Base-by-base conservation (phyloP, 2,888 invertebrate species). In the Choreutis nemorana region DNA sequence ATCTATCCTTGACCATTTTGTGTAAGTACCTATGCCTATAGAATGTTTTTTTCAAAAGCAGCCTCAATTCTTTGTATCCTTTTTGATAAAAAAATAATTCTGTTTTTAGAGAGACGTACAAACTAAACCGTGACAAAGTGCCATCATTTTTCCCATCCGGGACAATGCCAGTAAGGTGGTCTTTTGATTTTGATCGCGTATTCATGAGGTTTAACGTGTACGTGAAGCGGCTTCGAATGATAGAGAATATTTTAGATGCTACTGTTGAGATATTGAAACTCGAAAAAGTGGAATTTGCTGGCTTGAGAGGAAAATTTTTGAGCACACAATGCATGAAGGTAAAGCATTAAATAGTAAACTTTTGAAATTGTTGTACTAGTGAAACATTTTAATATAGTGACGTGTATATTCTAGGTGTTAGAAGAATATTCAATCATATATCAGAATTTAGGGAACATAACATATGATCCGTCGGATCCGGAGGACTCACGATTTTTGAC, bases 211-310 rank as follows among this genome's bases (percentile, higher is more conserved):
- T 87, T 31, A 81, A 85, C 32, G 55, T 78, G 1, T 91, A 87
- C 51, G 67, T 84, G 31, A 71, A 83, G 9, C 77, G 91, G 6
- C 63, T 92, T 1, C 64, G 71, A 28, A 79, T 87, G 48, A 81
- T 92, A 3, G 77, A 88, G 65, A 71, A 77, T 2, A 81, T 96
- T 38, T 85, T 95, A 39, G 83, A 86, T 23, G 87, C 89, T 0
- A 89, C 89, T 0, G 73, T 87, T 2, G 95, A 96, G 56, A 93
- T 93, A 59, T 67, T 86, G 24, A 94, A 94, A 55, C 62, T 96
- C 35, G 96, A 97, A 61, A 93, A 91, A 55, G 85, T 93, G 1
- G 90, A 90, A 51, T 83, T 91, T 31, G 87, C 87, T 23, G 91
- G 88, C 0, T 52, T 87, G 4, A 79, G 83, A 33, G 89, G 87